A percentile compares a stretch with the other conserved stretches of the same genome.
Conservation (phyloP, 1,140 invertebrate species). For the Maconellicoccus hirsutus region DNA sequence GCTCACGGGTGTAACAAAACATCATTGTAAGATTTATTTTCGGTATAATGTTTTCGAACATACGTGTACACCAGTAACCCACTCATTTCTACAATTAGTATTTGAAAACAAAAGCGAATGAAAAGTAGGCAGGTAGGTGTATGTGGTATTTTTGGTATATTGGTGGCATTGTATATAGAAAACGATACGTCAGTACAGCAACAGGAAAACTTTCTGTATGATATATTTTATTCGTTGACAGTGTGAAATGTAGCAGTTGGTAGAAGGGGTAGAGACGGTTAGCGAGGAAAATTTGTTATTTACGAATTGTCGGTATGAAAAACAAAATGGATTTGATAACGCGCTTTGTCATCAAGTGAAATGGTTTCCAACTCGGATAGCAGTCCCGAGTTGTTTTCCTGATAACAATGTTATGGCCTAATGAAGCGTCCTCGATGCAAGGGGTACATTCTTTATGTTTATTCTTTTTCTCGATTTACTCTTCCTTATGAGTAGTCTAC, state of each 20-base stretch:
- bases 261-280: not conserved
- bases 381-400: not conserved
- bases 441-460: too few species aligned
- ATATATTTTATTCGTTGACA: constrained; percentile 10
- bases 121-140: not conserved
- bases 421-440: not conserved
- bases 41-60: not conserved
- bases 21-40: not conserved
- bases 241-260: not conserved
- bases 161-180: not conserved
- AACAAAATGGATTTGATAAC: constrained; percentile 9
- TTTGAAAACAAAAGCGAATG: not conserved
- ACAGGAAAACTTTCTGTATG: constrained; percentile 3
- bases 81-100: not conserved
- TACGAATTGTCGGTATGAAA: not conserved
- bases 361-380: not conserved
- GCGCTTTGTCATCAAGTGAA: not conserved
- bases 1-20: not conserved
- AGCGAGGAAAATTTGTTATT: constrained; percentile 2
- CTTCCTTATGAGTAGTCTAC: too few species aligned
- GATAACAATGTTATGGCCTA: not conserved
- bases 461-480: too few species aligned
- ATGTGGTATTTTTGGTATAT: not conserved
- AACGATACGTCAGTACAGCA: constrained; percentile 8
- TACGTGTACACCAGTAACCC: not conserved